Evolutionary conservation across 2,113 vertebrate genomes (phyloP), one percentile per base, ranked within the genome.

Genomic region (Triplophysa siluroides): DNA sequence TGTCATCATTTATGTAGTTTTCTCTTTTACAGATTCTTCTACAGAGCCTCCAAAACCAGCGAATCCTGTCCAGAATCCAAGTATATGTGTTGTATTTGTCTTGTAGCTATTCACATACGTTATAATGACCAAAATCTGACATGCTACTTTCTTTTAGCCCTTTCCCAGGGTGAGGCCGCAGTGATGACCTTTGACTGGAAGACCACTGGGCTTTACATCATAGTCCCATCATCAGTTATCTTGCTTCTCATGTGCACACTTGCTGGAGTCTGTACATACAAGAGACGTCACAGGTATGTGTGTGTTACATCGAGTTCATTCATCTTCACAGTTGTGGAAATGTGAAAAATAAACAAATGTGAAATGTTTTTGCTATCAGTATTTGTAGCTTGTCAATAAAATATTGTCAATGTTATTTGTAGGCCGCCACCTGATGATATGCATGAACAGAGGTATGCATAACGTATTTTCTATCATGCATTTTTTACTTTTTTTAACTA

Each of bases 201-300:
- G 29, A 76, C 41, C 7, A 8, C 18, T 8, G 13, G 16, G 70
- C 24, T 50, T 21, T 62, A 26, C 47, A 26, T 21, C 1, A 66
- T 86, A 18, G 71, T 72, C 41, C 61, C 73, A 10, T 14, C 60
- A 56, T 3, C 65, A 58, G 41, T 73, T 18, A 13, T 72, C 2
- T 4, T 45, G 43, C 43, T 72, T 24, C 47, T 72, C 26, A 1
- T 2, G 7, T 56, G 47, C 50, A 19, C 26, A 38, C 1, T 56
- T 38, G 26, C 77, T 78, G 85, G 74, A 75, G 65, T 85, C 0
- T 21, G 79, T 50, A 77, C 87, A 71, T 82, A 12, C 50, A 72
- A 56, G 18, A 72, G 18, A 23, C 19, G 24, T 6, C 26, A 72
- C 5, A 11, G 50, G 69, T 72, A 56, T 19, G 23, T 70, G 23